phyloP scores from a whole-genome alignment of 2,888 invertebrate species.

The Nasonia oneida region DNA sequence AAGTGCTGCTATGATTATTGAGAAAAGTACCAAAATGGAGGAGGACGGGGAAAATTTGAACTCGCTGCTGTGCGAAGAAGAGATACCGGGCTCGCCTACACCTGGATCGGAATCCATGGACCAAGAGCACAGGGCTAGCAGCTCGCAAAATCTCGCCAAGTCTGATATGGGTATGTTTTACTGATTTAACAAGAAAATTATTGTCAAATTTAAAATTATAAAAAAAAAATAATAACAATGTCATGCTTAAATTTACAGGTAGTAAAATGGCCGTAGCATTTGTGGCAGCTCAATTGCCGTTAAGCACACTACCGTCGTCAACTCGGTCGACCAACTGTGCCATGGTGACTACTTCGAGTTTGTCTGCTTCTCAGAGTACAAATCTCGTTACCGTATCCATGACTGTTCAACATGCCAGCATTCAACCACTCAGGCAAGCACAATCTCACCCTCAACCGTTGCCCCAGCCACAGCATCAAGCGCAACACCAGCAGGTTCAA shows the following conservation, averaged over 20 bases:
- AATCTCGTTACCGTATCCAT: slow-evolving; percentile 51
- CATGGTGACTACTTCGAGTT: slow-evolving; percentile 42
- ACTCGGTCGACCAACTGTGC: slow-evolving; percentile 48
- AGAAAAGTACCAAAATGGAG: slow-evolving; percentile 70
- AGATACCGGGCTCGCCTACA: slow-evolving; percentile 93
- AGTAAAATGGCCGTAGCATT: slow-evolving; percentile 60
- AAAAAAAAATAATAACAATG: neutral
- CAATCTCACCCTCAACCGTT: slow-evolving; percentile 29
- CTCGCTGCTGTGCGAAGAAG: slow-evolving; percentile 92
- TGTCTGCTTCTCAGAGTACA: slow-evolving; percentile 39
- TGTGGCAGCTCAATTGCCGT: slow-evolving; percentile 57
- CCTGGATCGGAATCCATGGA: slow-evolving; percentile 81
- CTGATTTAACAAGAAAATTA: neutral
- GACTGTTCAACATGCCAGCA: slow-evolving; percentile 45
- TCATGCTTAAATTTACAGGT: slow-evolving; percentile 15
- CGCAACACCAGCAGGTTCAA: slow-evolving; percentile 24
- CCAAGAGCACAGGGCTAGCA: slow-evolving; percentile 65
- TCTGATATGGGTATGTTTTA: slow-evolving; percentile 54
- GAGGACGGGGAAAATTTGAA: slow-evolving; percentile 85
- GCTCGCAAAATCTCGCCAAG: slow-evolving; percentile 58
- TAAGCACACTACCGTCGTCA: slow-evolving; percentile 49
- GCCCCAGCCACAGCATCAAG: slow-evolving; percentile 7
- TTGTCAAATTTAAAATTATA: neutral
- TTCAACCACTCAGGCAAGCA: slow-evolving; percentile 33
- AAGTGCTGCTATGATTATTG: slow-evolving; percentile 11